Conservation (phyloP, 2,797 vertebrate species). For the Tragelaphus oryx region DNA sequence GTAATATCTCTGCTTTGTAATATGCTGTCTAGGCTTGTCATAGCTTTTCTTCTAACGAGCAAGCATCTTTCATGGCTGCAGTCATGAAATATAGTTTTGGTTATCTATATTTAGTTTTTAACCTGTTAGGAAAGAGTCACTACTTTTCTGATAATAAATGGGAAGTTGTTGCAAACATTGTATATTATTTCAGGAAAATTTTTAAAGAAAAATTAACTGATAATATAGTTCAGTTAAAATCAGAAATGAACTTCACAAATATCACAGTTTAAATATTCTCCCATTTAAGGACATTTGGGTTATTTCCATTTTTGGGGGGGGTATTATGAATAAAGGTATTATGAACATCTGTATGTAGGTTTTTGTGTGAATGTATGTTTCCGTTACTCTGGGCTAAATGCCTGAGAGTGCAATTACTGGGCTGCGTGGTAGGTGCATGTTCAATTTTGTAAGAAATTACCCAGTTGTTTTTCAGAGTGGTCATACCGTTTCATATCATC, state of each 20-base stretch:
- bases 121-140: background rate
- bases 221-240: background rate
- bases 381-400: background rate
- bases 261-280: too few species aligned
- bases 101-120: background rate
- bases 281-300: background rate
- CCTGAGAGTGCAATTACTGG: background rate
- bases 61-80: background rate
- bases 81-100: background rate
- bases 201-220: background rate
- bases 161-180: background rate
- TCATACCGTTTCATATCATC: background rate
- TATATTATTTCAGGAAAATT: constrained; percentile 1
- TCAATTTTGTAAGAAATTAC: background rate
- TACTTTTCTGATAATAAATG: background rate
- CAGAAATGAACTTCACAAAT: background rate
- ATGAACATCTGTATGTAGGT: background rate
- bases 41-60: background rate
- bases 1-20: background rate
- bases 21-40: background rate
- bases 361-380: background rate
- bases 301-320: background rate
- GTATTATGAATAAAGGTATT: background rate
- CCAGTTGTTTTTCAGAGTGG: background rate
- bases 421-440: background rate